These are phyloP conservation scores for Hirundichthys speculiger DNA, from an alignment of 2,113 vertebrate genomes.

Conservation along the genomic window DNA sequence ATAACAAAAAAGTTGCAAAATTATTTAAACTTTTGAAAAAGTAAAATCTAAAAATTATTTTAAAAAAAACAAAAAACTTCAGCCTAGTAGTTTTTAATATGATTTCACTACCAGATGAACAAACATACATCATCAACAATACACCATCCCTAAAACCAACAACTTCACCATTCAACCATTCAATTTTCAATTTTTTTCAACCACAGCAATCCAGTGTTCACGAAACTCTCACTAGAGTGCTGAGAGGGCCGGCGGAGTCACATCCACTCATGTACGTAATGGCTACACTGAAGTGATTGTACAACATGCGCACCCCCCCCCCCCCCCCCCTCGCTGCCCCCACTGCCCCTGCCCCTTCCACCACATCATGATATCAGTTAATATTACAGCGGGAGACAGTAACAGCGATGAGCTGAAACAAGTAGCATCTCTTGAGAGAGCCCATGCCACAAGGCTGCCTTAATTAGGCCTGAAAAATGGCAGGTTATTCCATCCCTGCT, in stretches of 20 bases:
- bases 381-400: slow-evolving; percentile 78
- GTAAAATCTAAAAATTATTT: too few species aligned
- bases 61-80: too few species aligned
- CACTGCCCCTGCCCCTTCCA: slow-evolving; percentile 40
- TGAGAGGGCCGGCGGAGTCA: slow-evolving; percentile 48
- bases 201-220: too few species aligned
- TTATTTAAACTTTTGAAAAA: too few species aligned
- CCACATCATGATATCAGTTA: slow-evolving; percentile 79
- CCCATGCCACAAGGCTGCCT: slow-evolving; percentile 58
- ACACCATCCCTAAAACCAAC: too few species aligned
- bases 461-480: slow-evolving; percentile 79
- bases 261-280: slow-evolving; percentile 72
- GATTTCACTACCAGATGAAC: too few species aligned
- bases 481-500: slow-evolving; percentile 65
- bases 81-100: too few species aligned
- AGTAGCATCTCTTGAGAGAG: slow-evolving; percentile 73
- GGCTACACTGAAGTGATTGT: slow-evolving; percentile 67
- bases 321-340: slow-evolving; percentile 7
- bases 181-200: too few species aligned
- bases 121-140: too few species aligned
- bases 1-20: too few species aligned
- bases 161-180: too few species aligned
- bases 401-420: slow-evolving; percentile 73
- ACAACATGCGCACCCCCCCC: slow-evolving; percentile 27
- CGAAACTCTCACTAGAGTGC: slow-evolving; percentile 6